These are phyloP conservation scores for Arvicanthis niloticus DNA, from an alignment of 2,113 vertebrate species.

Conservation along the genomic window DNA sequence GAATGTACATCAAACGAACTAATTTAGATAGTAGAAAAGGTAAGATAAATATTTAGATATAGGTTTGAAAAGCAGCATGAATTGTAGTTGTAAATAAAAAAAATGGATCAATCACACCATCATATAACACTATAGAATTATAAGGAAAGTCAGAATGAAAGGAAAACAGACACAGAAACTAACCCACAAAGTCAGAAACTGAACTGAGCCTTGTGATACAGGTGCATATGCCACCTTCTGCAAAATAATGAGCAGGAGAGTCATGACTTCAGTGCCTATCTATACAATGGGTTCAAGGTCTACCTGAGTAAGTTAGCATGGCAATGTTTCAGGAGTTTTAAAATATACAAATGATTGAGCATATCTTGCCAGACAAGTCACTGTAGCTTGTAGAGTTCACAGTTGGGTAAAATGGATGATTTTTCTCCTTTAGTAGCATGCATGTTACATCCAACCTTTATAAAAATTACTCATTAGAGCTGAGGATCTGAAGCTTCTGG, in stretches of 20 bases:
- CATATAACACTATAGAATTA: background rate
- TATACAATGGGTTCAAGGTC: background rate
- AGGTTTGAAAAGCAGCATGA: background rate
- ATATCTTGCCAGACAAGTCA: background rate
- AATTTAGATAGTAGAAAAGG: constrained; percentile 1
- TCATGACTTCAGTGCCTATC: background rate
- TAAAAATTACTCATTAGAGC: background rate
- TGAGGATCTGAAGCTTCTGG: background rate
- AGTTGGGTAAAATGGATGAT: background rate
- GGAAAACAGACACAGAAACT: background rate
- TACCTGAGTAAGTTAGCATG: background rate
- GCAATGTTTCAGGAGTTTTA: background rate
- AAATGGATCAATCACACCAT: background rate
- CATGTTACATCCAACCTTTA: background rate
- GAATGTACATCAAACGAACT: constrained; percentile 34
- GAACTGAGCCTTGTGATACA: too few species aligned
- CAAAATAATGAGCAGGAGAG: background rate
- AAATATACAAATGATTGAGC: background rate
- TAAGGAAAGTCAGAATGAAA: background rate
- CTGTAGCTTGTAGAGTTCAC: background rate
- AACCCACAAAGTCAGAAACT: background rate
- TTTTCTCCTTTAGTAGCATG: background rate
- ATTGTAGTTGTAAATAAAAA: background rate
- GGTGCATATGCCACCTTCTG: background rate
- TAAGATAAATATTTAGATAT: constrained; percentile 35